Conservation (phyloP, 2,888 invertebrate species). For the Drosophila mayaguana region DNA sequence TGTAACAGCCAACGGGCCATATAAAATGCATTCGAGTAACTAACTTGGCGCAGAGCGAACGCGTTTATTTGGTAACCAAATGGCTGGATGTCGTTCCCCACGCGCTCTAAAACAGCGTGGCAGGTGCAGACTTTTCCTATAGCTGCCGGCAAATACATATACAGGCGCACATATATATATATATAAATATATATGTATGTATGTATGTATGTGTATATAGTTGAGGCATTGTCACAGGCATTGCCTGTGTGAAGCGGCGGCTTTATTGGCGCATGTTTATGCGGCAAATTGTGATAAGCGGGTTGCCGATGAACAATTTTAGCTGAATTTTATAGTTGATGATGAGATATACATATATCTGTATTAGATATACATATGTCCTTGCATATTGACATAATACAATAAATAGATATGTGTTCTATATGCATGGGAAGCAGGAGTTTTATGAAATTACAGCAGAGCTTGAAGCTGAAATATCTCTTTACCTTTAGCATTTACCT, state of each 20-base stretch:
- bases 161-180: no score
- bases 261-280: slow-evolving; percentile 33
- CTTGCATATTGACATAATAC: not conserved
- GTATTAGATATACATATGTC: not conserved
- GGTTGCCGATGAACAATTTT: not conserved
- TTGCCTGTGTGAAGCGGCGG: slow-evolving; percentile 12
- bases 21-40: slow-evolving; percentile 76
- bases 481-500: no score
- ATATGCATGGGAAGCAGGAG: not conserved
- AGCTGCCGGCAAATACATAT: slow-evolving; percentile 13
- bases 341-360: not conserved
- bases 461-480: no score
- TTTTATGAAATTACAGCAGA: not conserved
- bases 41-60: slow-evolving; percentile 67
- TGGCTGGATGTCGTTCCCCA: slow-evolving; percentile 15
- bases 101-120: slow-evolving; percentile 2
- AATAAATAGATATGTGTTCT: not conserved
- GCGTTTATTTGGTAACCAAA: slow-evolving; percentile 66
- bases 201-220: slow-evolving; percentile 2
- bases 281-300: slow-evolving; percentile 31
- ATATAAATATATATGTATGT: not conserved
- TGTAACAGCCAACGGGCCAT: slow-evolving; percentile 69
- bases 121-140: slow-evolving; percentile 24
- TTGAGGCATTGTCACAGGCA: slow-evolving; percentile 40
- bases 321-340: not conserved